Evolutionary conservation across 2,797 vertebrate species (phyloP), one percentile per base, ranked within the genome.

Genomic region (Gymnothorax reevesii): DNA sequence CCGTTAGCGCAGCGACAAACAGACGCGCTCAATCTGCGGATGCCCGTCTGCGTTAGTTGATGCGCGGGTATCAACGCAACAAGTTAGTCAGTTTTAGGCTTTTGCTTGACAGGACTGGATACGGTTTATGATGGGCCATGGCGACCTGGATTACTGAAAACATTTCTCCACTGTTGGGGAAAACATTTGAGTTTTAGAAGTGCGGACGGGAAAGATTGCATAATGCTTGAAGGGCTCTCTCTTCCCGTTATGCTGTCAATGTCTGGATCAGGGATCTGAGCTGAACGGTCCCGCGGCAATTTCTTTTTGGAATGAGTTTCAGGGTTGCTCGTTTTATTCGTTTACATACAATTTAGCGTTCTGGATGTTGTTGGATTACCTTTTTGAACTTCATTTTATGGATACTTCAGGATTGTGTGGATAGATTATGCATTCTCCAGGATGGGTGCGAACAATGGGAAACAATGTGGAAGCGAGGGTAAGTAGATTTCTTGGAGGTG

Each of bases 361-460:
- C 54, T 42, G 10, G 83, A 66, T 83, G 52, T 59, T 77, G 80
- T 60, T 83, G 62, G 85, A 85, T 88, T 90, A 86, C 73, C 71
- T 87, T 83, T 79, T 84, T 7, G 54, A 83, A 42, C 42, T 9
- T 42, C 10, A 71, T 88, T 89, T 83, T 89, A 89, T 92, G 92
- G 91, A 88, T 88, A 89, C 85, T 83, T 66, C 82, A 75, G 88
- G 73, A 87, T 83, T 87, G 60, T 84, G 90, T 85, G 85, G 88
- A 88, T 92, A 93, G 95, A 95, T 96, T 94, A 96, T 97, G 97
- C 96, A 93, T 94, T 90, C 94, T 88, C 88, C 96, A 94, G 96
- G 94, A 97, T 97, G 97, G 97, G 97, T 89, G 96, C 97, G 91
- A 97, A 97, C 96, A 97, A 97, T 96, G 97, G 97, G 91, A 97